A percentile compares a stretch with the other conserved stretches of the same genome.
These are phyloP conservation scores for Lanistes nyassanus DNA, from an alignment of 1,140 invertebrate species.

Conservation along the genomic window DNA sequence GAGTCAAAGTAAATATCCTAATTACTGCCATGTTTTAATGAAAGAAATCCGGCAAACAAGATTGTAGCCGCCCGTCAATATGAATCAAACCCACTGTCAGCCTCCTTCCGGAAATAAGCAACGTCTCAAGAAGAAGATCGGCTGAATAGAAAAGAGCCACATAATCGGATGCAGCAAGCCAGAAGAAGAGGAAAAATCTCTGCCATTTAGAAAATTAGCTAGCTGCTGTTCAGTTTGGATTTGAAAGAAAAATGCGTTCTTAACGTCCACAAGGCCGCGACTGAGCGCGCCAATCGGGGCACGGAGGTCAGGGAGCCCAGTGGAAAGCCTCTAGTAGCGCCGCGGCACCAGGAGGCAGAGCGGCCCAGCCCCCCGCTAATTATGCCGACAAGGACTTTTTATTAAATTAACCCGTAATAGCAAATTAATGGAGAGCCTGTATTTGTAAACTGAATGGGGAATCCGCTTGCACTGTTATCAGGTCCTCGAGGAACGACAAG, in stretches of 20 bases:
- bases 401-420: constrained; percentile 46
- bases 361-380: constrained; percentile 5
- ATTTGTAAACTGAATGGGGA: constrained; percentile 32
- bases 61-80: neutral
- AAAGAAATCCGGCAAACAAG: constrained; percentile 21
- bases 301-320: no score
- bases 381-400: constrained; percentile 27
- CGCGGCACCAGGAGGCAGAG: neutral
- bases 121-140: constrained; percentile 23
- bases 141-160: constrained; percentile 17
- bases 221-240: constrained; percentile 3
- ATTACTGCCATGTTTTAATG: constrained; percentile 21
- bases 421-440: constrained; percentile 44
- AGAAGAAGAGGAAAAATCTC: constrained; percentile 2
- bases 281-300: no score
- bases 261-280: neutral
- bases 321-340: neutral
- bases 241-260: constrained; percentile 1
- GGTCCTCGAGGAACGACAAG: constrained; percentile 9
- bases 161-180: constrained; percentile 19
- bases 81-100: neutral
- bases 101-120: neutral
- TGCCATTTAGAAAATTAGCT: constrained; percentile 29
- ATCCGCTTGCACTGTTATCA: constrained; percentile 21
- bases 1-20: constrained; percentile 21